Evolutionary conservation across 2,797 vertebrate species (phyloP).

Genomic region (Mionectes olivaceus): DNA sequence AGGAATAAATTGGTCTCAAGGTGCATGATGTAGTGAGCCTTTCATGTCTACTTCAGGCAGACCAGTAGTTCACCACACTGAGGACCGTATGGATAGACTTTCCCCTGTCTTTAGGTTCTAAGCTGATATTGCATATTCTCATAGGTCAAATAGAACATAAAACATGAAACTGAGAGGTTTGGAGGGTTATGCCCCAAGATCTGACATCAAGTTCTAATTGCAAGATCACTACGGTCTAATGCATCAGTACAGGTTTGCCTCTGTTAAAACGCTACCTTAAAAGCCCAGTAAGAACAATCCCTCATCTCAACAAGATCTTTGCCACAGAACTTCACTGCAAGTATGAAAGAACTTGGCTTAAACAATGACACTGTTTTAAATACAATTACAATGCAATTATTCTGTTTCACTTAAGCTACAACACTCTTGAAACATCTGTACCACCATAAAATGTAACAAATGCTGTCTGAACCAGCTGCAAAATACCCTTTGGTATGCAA

Average conservation of each 20-base stretch:
- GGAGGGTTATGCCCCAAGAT: fast-evolving
- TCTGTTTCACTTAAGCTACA: neutral
- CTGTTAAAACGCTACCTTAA: neutral
- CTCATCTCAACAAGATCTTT: neutral
- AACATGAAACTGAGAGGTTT: neutral
- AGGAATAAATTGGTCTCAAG: neutral
- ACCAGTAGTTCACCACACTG: neutral
- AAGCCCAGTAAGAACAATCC: neutral
- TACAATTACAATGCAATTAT: neutral
- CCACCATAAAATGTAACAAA: neutral
- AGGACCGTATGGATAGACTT: neutral
- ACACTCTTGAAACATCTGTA: neutral
- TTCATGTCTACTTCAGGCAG: neutral
- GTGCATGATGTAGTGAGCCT: neutral
- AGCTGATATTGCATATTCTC: neutral
- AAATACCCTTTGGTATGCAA: neutral
- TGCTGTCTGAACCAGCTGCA: neutral
- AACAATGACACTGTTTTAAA: neutral
- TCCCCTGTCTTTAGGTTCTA: neutral
- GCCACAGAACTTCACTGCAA: neutral
- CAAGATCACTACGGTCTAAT: neutral
- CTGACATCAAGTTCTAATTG: neutral
- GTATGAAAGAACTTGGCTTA: neutral
- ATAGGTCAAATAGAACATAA: neutral
- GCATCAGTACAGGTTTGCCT: neutral